phyloP scores from a whole-genome alignment of 23 tunicate genomes.

The Halocynthia aurantium region DNA sequence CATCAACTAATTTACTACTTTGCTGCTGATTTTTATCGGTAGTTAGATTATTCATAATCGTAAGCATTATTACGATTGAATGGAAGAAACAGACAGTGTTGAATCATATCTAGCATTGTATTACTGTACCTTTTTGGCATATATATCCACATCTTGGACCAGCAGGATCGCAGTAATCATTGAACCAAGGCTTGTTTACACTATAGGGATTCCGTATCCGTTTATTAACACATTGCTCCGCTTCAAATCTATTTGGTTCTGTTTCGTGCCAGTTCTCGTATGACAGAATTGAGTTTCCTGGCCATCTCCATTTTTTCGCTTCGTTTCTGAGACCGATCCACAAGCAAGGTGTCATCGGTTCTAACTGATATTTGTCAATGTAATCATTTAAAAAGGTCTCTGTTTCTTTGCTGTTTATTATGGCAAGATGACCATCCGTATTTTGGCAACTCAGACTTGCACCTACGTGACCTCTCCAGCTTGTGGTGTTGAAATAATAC shows the following conservation, averaged over 20 bases:
- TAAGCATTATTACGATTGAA: too few relatives aligned
- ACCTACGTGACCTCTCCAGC: neutral
- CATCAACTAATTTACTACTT: too few relatives aligned
- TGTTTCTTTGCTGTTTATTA: neutral
- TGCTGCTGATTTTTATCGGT: too few relatives aligned
- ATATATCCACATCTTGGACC: slow-evolving; percentile 20
- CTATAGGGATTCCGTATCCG: neutral
- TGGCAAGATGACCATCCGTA: neutral
- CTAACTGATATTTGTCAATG: neutral
- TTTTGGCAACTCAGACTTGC: neutral
- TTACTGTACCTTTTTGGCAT: neutral
- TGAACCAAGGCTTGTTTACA: slow-evolving; percentile 13
- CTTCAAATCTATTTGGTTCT: slow-evolving; percentile 14
- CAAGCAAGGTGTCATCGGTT: neutral
- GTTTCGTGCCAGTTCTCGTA: slow-evolving; percentile 7
- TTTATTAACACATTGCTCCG: slow-evolving; percentile 15
- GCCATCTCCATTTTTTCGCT: slow-evolving; percentile 3
- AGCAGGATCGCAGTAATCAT: slow-evolving; percentile 17
- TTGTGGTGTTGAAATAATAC: neutral
- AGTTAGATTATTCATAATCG: too few relatives aligned
- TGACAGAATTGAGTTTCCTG: neutral
- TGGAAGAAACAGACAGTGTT: too few relatives aligned
- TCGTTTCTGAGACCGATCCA: slow-evolving; percentile 19
- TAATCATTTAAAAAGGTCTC: slow-evolving; percentile 5
- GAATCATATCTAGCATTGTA: too few relatives aligned